Percentiles rank a stretch among this genome's conserved stretches.
phyloP scores from a whole-genome alignment of 2,888 invertebrate species.

The Augochlorella aurata region DNA sequence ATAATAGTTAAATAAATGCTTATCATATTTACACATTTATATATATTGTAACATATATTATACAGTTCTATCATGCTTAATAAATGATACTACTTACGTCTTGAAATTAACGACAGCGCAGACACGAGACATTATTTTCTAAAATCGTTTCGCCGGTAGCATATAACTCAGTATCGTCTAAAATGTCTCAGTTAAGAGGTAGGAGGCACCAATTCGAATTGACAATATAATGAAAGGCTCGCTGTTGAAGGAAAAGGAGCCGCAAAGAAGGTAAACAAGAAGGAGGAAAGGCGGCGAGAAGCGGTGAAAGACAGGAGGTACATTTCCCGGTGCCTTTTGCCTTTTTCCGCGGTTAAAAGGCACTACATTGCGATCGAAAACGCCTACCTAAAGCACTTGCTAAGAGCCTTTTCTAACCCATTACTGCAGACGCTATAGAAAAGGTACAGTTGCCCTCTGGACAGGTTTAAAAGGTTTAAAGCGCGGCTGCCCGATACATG shows the following conservation, averaged over 20 bases:
- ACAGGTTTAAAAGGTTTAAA: slow-evolving; percentile 67
- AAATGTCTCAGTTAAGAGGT: neutral
- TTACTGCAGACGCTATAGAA: slow-evolving; percentile 54
- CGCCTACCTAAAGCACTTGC: slow-evolving; percentile 75
- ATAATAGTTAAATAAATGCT: no score
- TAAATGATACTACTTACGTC: no score
- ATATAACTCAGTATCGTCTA: no score
- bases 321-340: slow-evolving; percentile 68
- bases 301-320: slow-evolving; percentile 58
- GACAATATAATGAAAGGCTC: neutral
- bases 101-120: no score
- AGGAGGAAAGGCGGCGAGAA: slow-evolving; percentile 46
- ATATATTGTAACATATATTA: no score
- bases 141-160: no score
- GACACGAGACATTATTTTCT: no score
- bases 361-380: slow-evolving; percentile 73
- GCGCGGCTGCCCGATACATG: slow-evolving; percentile 54
- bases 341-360: slow-evolving; percentile 76
- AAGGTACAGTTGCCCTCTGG: slow-evolving; percentile 50
- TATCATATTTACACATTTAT: no score
- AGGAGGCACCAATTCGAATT: neutral
- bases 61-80: no score
- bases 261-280: slow-evolving; percentile 30
- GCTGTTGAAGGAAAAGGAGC: slow-evolving; percentile 6
- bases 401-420: slow-evolving; percentile 75